phyloP scores from a whole-genome alignment of 2,888 invertebrate species.

The Priocnemis perturbator region DNA sequence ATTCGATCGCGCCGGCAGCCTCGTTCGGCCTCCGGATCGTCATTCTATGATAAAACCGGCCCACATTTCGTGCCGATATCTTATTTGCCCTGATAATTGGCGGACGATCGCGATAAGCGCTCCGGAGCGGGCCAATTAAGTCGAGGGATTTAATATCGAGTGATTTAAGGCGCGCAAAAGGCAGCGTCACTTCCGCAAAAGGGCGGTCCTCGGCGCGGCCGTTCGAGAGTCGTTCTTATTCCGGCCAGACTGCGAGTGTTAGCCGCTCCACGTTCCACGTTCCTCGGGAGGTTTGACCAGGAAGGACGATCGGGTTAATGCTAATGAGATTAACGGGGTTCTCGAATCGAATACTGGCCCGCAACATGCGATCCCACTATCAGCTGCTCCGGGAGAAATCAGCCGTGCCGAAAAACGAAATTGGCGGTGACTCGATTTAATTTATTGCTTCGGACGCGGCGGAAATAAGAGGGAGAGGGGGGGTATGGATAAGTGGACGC shows the following conservation, averaged over 20 bases:
- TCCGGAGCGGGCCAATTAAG: conserved; percentile 19
- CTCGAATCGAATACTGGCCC: conserved; percentile 6
- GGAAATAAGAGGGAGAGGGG: not conserved
- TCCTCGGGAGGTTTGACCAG: not conserved
- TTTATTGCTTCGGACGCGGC: not conserved
- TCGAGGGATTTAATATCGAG: conserved; percentile 21
- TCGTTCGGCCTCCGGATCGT: no score
- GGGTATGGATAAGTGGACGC: no score
- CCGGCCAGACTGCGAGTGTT: not conserved
- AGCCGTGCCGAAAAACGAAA: conserved; percentile 1
- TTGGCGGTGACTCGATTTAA: conserved; percentile 3
- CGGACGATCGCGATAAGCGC: conserved; percentile 8
- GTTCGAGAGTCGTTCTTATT: conserved; percentile 1
- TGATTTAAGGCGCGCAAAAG: conserved; percentile 18
- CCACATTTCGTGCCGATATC: conserved; percentile 12
- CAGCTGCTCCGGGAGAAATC: conserved; percentile 18
- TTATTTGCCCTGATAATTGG: conserved; percentile 23
- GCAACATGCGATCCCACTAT: conserved; percentile 15
- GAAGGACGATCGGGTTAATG: conserved; percentile 23
- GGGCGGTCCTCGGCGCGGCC: not conserved
- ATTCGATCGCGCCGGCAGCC: no score
- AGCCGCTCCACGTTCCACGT: not conserved
- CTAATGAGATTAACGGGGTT: conserved; percentile 26
- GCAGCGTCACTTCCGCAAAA: conserved; percentile 15
- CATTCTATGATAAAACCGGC: conserved; percentile 1